Conservation (phyloP, 2,113 vertebrate species). For the Rhabdornis inornatus region DNA sequence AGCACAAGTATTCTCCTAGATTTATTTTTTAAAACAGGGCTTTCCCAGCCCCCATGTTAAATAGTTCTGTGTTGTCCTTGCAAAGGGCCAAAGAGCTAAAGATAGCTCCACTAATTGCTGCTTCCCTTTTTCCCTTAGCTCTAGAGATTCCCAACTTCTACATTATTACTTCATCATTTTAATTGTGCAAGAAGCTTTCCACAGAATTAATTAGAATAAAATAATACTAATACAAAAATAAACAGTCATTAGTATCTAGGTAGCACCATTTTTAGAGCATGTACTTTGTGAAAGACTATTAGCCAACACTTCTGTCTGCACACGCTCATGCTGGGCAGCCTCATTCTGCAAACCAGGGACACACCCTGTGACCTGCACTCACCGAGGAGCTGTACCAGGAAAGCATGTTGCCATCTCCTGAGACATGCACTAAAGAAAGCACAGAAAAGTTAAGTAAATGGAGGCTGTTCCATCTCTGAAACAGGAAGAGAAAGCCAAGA, state of each 20-base stretch:
- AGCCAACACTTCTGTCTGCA: not conserved
- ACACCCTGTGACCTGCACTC: not conserved
- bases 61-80: constrained; percentile 36
- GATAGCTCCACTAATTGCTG: constrained; percentile 47
- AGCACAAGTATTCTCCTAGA: not conserved
- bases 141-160: not conserved
- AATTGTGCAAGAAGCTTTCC: constrained; percentile 42
- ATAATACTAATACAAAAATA: not conserved
- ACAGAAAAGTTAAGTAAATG: not conserved
- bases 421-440: not conserved
- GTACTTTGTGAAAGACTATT: not conserved
- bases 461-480: not conserved
- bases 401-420: fast-evolving
- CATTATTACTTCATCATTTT: constrained; percentile 2
- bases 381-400: fast-evolving
- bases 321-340: not conserved
- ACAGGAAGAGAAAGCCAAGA: not conserved
- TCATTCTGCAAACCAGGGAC: not conserved
- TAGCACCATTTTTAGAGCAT: not conserved
- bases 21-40: not conserved
- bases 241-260: not conserved
- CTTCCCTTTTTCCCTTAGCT: constrained; percentile 18
- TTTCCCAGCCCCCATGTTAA: not conserved
- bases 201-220: constrained; percentile 19
- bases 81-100: constrained; percentile 49